Percentiles rank a stretch among this genome's conserved stretches.
These are phyloP conservation scores for Enteromius trimaculatus DNA, from an alignment of 2,797 vertebrate genomes.

Conservation along the genomic window DNA sequence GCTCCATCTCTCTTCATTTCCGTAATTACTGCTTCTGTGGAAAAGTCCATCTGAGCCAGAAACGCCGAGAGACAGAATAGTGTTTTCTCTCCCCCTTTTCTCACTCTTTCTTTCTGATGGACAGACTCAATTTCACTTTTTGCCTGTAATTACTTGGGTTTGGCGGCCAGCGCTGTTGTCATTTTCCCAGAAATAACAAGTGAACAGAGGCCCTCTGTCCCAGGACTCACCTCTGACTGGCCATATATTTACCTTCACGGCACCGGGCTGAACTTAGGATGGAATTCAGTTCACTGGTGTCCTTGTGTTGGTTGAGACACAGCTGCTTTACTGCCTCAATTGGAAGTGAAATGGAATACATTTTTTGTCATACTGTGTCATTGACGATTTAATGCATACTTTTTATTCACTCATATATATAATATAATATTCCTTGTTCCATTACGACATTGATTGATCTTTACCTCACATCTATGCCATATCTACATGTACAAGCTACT, in stretches of 20 bases:
- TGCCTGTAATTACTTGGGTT: constrained; percentile 77
- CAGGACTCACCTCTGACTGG: constrained; percentile 58
- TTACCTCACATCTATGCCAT: too few relatives aligned
- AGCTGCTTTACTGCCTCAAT: constrained; percentile 18
- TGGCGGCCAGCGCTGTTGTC: constrained; percentile 64
- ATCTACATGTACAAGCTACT: too few relatives aligned
- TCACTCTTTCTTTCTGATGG: constrained; percentile 58
- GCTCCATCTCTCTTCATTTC: constrained; percentile 77
- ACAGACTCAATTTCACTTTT: constrained; percentile 68
- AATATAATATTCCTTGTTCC: too few relatives aligned
- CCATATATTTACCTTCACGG: constrained; percentile 54
- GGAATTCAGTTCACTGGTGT: constrained; percentile 47
- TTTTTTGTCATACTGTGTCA: background rate
- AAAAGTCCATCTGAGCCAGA: constrained; percentile 68
- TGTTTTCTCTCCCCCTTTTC: constrained; percentile 12
- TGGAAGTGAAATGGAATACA: constrained; percentile 7
- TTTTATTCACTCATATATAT: background rate
- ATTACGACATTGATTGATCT: too few relatives aligned
- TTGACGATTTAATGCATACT: background rate
- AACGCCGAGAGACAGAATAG: constrained; percentile 47
- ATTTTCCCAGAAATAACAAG: constrained; percentile 51
- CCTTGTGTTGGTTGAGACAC: constrained; percentile 30
- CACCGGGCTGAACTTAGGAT: constrained; percentile 43
- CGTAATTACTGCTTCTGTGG: constrained; percentile 69
- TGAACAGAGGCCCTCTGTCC: constrained; percentile 63